A percentile compares a stretch with the other conserved stretches of the same genome.
Conservation (phyloP, 1,140 invertebrate species). For the Temnothorax curvispinosus region DNA sequence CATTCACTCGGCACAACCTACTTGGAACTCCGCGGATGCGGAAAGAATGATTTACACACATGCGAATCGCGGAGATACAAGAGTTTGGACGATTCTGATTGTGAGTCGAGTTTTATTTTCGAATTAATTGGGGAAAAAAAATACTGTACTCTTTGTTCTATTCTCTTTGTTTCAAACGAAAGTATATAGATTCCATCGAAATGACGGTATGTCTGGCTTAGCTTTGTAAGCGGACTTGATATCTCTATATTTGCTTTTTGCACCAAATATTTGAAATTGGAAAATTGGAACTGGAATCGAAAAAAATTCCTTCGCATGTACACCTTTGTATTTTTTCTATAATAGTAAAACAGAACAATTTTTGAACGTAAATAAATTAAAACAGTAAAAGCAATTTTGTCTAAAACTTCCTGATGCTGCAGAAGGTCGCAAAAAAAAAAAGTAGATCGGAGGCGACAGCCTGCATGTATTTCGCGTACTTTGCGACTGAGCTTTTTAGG, state of each 20-base stretch:
- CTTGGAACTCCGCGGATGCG: background rate
- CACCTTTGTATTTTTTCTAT: background rate
- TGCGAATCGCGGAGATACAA: background rate
- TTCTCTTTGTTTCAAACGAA: background rate
- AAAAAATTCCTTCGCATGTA: background rate
- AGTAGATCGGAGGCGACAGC: background rate
- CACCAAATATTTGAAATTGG: conserved; percentile 29
- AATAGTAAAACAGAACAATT: background rate
- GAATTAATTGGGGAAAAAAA: background rate
- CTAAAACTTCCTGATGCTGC: conserved; percentile 16
- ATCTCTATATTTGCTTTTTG: conserved; percentile 7
- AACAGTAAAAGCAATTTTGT: background rate
- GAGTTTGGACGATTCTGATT: background rate
- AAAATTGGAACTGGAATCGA: background rate
- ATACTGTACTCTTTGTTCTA: background rate
- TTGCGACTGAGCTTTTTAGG: conserved; percentile 12
- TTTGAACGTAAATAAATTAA: conserved; percentile 2
- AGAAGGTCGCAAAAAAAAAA: background rate
- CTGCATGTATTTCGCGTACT: background rate
- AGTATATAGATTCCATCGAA: background rate
- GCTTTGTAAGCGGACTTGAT: background rate
- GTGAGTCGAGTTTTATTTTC: background rate
- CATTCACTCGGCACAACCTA: background rate
- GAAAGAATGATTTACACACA: conserved; percentile 31
- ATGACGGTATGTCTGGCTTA: background rate